Conservation (phyloP, 2,113 vertebrate species). For the Seriola rivoliana region DNA sequence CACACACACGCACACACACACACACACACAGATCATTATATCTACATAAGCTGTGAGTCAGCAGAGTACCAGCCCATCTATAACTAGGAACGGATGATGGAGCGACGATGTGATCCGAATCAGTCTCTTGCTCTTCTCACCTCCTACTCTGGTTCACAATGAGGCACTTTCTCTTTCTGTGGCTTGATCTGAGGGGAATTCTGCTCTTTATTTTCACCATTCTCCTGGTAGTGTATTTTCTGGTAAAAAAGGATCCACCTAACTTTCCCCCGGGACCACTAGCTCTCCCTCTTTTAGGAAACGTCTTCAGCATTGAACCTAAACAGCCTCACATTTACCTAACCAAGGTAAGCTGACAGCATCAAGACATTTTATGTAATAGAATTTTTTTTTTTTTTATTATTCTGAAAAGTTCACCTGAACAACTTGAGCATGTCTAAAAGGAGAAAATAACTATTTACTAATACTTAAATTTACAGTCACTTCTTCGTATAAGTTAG, state of each 20-base stretch:
- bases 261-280: constrained; percentile 86
- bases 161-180: constrained; percentile 62
- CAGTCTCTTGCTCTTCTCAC: constrained; percentile 4
- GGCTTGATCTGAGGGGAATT: constrained; percentile 62
- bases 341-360: constrained; percentile 78
- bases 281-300: constrained; percentile 84
- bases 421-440: background rate
- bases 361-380: background rate
- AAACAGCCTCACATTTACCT: constrained; percentile 83
- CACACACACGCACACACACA: background rate
- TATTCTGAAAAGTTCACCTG: background rate
- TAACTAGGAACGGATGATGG: constrained; percentile 26
- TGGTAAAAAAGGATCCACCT: constrained; percentile 75
- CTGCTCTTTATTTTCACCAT: constrained; percentile 75
- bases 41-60: constrained; percentile 53
- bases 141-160: constrained; percentile 57
- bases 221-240: constrained; percentile 73
- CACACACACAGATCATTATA: constrained; percentile 22
- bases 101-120: background rate
- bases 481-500: background rate
- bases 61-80: constrained; percentile 46
- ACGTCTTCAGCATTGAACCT: constrained; percentile 76
- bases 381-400: background rate
- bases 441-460: background rate
- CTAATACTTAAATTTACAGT: background rate